Conservation (phyloP, 2,888 invertebrate species). For the Platynereis dumerilii region DNA sequence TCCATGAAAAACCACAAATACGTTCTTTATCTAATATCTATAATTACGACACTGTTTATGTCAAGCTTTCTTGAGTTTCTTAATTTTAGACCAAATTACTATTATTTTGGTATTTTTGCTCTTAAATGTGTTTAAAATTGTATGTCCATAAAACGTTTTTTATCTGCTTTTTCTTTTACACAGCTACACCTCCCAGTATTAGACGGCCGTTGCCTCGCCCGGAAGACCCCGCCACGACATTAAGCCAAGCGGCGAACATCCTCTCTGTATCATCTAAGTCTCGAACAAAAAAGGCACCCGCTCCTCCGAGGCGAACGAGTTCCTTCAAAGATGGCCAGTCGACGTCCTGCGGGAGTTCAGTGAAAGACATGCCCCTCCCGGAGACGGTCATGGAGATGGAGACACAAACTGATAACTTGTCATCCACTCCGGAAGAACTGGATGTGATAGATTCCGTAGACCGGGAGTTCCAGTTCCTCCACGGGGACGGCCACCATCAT, state of each 20-base stretch:
- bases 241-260: constrained; percentile 49
- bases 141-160: too few species aligned
- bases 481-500: constrained; percentile 17
- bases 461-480: constrained; percentile 26
- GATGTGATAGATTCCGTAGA: constrained; percentile 12
- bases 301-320: constrained; percentile 92
- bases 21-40: too few species aligned
- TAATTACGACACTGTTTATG: too few species aligned
- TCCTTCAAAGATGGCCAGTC: constrained; percentile 69
- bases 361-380: constrained; percentile 19
- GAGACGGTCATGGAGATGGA: constrained; percentile 23
- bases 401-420: constrained; percentile 16
- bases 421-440: constrained; percentile 19
- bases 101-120: too few species aligned
- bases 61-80: too few species aligned
- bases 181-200: constrained; percentile 53
- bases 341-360: constrained; percentile 11
- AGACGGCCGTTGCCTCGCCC: constrained; percentile 46
- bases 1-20: too few species aligned
- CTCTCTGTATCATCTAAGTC: constrained; percentile 38
- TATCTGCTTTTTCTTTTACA: constrained; percentile 27
- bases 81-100: too few species aligned
- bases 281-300: constrained; percentile 81
- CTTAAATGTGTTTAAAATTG: too few species aligned
- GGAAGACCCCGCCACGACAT: constrained; percentile 44